phyloP scores from a whole-genome alignment of 2,797 vertebrate genomes.

The Anguilla obscura region DNA sequence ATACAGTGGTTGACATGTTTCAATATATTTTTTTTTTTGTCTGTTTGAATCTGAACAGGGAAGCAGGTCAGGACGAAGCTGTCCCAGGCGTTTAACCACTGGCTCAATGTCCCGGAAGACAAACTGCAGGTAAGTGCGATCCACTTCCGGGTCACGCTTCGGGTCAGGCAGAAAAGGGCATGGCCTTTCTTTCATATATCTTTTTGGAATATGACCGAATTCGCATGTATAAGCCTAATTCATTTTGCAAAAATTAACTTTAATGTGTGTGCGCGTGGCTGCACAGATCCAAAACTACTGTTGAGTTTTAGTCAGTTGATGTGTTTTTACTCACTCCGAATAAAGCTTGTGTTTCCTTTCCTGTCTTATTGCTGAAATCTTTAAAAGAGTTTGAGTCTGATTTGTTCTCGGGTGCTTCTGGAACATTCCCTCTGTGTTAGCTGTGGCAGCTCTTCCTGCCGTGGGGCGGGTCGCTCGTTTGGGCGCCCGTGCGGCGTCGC shows the following conservation, averaged over 20 bases:
- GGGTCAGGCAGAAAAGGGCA: background rate
- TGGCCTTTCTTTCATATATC: background rate
- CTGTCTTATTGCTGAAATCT: background rate
- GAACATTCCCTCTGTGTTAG: background rate
- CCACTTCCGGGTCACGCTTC: background rate
- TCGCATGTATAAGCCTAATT: background rate
- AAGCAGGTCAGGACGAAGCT: conserved; percentile 96
- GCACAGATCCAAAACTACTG: background rate
- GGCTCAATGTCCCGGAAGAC: conserved; percentile 96
- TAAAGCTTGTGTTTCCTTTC: background rate
- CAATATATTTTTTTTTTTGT: background rate
- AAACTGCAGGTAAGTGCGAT: conserved; percentile 87
- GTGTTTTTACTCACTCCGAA: background rate
- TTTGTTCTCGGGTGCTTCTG: background rate
- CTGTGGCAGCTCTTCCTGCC: too few relatives aligned
- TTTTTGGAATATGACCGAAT: background rate
- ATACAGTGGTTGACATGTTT: background rate
- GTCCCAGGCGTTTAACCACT: conserved; percentile 97
- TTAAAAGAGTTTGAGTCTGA: background rate
- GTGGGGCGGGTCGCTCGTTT: background rate
- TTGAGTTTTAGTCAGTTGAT: background rate
- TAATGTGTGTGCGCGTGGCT: background rate
- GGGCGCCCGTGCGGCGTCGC: background rate
- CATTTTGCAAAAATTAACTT: background rate
- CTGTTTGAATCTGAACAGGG: conserved; percentile 68